Evolutionary conservation across 2,888 invertebrate species (phyloP).

Genomic region (Drosophila cracens): DNA sequence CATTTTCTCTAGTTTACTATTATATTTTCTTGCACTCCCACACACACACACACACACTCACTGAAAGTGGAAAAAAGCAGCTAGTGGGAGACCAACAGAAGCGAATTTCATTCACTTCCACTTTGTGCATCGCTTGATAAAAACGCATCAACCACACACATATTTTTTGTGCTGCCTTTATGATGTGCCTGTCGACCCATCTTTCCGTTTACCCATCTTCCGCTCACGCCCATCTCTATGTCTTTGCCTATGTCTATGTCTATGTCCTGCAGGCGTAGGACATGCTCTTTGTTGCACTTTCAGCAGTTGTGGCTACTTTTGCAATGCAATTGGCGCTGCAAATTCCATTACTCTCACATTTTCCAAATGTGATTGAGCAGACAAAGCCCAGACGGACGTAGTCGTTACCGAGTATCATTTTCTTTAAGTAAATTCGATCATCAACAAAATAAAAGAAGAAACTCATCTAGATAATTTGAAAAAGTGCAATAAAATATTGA

Average conservation of each 20-base stretch:
- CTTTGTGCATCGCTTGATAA: conserved; percentile 61
- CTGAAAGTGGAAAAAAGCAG: background rate
- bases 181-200: conserved; percentile 43
- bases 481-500: background rate
- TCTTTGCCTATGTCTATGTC: conserved; percentile 18
- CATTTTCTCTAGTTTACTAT: conserved; percentile 73
- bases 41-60: conserved; percentile 19
- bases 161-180: conserved; percentile 58
- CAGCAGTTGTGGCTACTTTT: conserved; percentile 64
- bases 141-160: conserved; percentile 73
- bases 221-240: background rate
- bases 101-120: conserved; percentile 42
- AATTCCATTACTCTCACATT: conserved; percentile 66
- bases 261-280: conserved; percentile 55
- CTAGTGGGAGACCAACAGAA: conserved; percentile 5
- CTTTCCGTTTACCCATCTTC: background rate
- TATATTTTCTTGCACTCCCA: conserved; percentile 62
- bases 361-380: conserved; percentile 60
- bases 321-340: conserved; percentile 69
- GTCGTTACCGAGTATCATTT: conserved; percentile 4
- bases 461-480: background rate
- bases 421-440: conserved; percentile 13
- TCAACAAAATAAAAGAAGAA: background rate
- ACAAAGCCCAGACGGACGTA: conserved; percentile 22
- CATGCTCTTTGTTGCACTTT: conserved; percentile 51